Percentiles rank a stretch among this genome's conserved stretches.
Evolutionary conservation across 2,113 vertebrate species (phyloP).

Genomic region (Clupea harengus): DNA sequence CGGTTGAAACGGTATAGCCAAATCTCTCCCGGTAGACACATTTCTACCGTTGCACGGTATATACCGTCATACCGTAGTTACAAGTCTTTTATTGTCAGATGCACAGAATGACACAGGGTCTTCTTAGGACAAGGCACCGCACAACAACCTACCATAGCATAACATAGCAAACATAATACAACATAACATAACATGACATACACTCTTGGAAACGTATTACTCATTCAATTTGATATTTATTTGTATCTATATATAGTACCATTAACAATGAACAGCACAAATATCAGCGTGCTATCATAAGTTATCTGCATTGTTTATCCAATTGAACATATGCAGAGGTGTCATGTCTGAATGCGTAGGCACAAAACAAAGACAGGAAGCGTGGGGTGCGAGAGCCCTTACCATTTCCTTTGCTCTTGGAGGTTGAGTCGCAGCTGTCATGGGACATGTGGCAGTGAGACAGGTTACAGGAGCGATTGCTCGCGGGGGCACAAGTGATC

Average conservation of each 20-base stretch:
- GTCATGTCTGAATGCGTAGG: neutral
- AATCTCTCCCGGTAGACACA: no score
- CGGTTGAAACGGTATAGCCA: no score
- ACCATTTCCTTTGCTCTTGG: constrained; percentile 69
- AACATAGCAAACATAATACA: no score
- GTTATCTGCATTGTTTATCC: neutral
- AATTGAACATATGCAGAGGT: neutral
- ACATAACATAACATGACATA: no score
- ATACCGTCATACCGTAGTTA: no score
- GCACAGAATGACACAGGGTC: no score
- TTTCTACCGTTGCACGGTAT: no score
- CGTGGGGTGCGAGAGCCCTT: constrained; percentile 1
- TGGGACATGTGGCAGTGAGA: constrained; percentile 87
- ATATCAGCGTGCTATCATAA: neutral
- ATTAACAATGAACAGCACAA: neutral
- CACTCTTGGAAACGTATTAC: neutral
- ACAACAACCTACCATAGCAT: no score
- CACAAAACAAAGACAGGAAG: neutral
- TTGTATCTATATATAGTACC: neutral
- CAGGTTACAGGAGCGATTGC: constrained; percentile 87
- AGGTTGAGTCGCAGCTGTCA: constrained; percentile 75
- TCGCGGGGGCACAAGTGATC: constrained; percentile 91
- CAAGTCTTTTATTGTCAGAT: no score
- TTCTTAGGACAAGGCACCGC: no score
- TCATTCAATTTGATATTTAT: neutral